Conservation (phyloP, 2,113 vertebrate genomes). For the Eretmochelys imbricata region DNA sequence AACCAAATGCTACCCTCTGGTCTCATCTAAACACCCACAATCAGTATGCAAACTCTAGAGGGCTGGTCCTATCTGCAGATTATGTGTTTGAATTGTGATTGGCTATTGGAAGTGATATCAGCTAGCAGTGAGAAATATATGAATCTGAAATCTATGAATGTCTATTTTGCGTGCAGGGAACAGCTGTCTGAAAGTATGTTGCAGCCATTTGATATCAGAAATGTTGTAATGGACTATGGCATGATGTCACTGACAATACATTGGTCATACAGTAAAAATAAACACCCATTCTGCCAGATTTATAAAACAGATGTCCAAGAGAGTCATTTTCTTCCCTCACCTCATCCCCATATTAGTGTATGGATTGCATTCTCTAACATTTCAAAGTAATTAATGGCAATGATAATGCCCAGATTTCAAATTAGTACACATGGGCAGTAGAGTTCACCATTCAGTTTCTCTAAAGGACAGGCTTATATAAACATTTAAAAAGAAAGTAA, state of each 20-base stretch:
- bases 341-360: background rate
- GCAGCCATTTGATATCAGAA: background rate
- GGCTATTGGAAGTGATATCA: background rate
- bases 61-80: conserved; percentile 1
- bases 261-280: background rate
- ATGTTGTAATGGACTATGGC: background rate
- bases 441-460: background rate
- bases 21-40: background rate
- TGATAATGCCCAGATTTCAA: conserved; percentile 13
- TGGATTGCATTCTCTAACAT: background rate
- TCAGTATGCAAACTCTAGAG: rapidly evolving
- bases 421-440: background rate
- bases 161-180: background rate
- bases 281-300: conserved; percentile 5
- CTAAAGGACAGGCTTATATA: background rate
- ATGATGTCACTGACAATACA: background rate
- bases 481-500: background rate
- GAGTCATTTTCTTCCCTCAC: background rate
- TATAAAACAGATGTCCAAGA: background rate
- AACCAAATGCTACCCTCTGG: background rate
- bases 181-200: background rate
- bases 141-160: conserved; percentile 31
- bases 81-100: background rate
- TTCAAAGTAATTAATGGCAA: conserved; percentile 47
- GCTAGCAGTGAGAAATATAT: conserved; percentile 25